Percentiles rank a stretch among this genome's conserved stretches.
These are phyloP conservation scores for Triplophysa rosa DNA, from an alignment of 2,113 vertebrate genomes.

Conservation along the genomic window DNA sequence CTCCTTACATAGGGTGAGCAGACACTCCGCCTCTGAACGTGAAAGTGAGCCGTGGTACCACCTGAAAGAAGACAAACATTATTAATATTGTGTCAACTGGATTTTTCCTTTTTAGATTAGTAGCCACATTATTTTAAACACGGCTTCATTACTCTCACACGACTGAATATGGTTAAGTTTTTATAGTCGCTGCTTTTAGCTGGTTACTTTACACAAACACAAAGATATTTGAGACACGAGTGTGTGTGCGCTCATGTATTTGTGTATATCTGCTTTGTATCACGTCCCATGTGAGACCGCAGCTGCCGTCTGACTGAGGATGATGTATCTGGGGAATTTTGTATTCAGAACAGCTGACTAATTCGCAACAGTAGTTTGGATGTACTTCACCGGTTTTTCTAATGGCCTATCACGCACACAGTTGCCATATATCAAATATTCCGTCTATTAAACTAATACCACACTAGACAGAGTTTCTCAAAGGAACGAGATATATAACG, in stretches of 20 bases:
- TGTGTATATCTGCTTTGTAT: conserved; percentile 27
- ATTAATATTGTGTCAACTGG: too few relatives aligned
- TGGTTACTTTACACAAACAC: too few relatives aligned
- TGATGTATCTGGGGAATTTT: conserved; percentile 60
- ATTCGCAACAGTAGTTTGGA: conserved; percentile 4
- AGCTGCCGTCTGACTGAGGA: conserved; percentile 45
- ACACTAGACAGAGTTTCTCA: neutral
- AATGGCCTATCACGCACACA: conserved; percentile 11
- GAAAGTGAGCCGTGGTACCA: conserved; percentile 96
- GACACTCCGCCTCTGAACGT: conserved; percentile 88
- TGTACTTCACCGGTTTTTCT: conserved; percentile 23
- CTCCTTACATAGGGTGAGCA: conserved; percentile 93
- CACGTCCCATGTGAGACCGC: conserved; percentile 24
- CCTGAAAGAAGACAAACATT: conserved; percentile 65
- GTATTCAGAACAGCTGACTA: conserved; percentile 49
- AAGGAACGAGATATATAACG: neutral
- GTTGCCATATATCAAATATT: conserved; percentile 6
- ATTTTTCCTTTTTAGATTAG: neutral
- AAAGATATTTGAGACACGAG: neutral
- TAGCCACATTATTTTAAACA: neutral
- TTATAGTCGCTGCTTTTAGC: too few relatives aligned
- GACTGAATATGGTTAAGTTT: too few relatives aligned
- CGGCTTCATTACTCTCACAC: too few relatives aligned
- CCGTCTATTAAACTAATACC: neutral
- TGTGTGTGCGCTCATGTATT: neutral